Base-by-base conservation (phyloP, 2,888 invertebrate species). In the Hydrotaea cyrtoneurina region DNA sequence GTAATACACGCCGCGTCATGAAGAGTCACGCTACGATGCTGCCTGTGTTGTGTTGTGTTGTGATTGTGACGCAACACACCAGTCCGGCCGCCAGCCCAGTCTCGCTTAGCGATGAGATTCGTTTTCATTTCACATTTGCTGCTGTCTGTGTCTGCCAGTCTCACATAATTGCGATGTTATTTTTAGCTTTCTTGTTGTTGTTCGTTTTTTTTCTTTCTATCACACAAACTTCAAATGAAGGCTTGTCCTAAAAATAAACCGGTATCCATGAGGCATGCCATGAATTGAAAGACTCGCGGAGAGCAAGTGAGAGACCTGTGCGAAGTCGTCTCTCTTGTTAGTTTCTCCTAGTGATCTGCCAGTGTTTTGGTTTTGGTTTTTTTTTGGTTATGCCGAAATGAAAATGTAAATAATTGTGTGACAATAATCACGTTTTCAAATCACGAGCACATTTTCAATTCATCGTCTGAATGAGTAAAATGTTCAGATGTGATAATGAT, bases 61-160 rank as follows among this genome's bases (percentile, higher is more conserved):
- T 62, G 5, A n/a, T 13, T 74, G 74, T 83, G 83, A 83, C 80
- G 77, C 83, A 83, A 83, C 77, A 83, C 77, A 72, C 39, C 50
- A 69, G 15, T 66, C 73, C 17, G 26, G 2, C 64, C 36, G 19
- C 31, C 76, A 76, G 59, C 23, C 55, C 2, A 50, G n/a, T n/a
- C 50, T 50, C 50, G 50, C n/a, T n/a, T 50, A n/a, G 50, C 50
- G 50, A 2, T n/a, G n/a, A 50, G 50, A 15, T 82, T 79, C 62
- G 50, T 71, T 79, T 75, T n/a, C 21, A 53, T 82, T 13, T 74
- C 55, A n/a, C 23, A 39, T 10, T 62, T 21, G 15, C 31, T 36
- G 13, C 55, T 64, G 62, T 2, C 31, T 31, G n/a, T 31, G 31
- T 31, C 62, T 75, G 62, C 19, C 36, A 50, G 50, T n/a, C 50